Percentiles rank a stretch among this genome's conserved stretches.
phyloP scores from a whole-genome alignment of 2,888 invertebrate species.

The Dugesia japonica region DNA sequence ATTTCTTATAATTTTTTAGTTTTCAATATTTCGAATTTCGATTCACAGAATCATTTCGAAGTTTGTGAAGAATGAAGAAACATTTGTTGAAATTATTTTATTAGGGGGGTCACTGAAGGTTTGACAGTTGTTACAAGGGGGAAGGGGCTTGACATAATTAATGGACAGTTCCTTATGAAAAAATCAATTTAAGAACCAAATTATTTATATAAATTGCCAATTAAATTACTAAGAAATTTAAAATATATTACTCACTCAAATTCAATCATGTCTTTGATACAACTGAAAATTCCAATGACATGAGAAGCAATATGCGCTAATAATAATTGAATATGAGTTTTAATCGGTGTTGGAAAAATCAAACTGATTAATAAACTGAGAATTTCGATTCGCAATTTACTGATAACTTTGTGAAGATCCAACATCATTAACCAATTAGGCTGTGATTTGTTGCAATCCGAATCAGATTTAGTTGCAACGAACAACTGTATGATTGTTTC shows the following conservation, averaged over 20 bases:
- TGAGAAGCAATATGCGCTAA: not conserved
- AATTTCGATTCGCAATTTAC: not conserved
- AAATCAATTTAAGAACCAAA: no score
- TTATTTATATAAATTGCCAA: no score
- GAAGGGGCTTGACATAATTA: no score
- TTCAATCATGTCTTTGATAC: not conserved
- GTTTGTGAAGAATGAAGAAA: no score
- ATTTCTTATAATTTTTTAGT: no score
- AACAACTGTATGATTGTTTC: not conserved
- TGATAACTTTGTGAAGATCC: not conserved
- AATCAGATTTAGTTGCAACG: not conserved
- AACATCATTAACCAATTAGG: not conserved
- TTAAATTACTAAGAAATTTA: not conserved
- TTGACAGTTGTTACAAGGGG: no score
- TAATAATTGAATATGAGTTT: not conserved
- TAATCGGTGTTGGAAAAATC: not conserved
- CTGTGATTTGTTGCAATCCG: not conserved
- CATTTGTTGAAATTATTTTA: no score
- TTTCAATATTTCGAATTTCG: no score
- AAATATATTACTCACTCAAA: not conserved
- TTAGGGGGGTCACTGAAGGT: no score
- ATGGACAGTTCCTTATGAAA: no score
- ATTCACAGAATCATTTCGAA: no score
- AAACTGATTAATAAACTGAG: not conserved
- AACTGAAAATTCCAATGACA: not conserved